Evolutionary conservation across 2,888 invertebrate genomes (phyloP).

Genomic region (Pachymerium ferrugineum): DNA sequence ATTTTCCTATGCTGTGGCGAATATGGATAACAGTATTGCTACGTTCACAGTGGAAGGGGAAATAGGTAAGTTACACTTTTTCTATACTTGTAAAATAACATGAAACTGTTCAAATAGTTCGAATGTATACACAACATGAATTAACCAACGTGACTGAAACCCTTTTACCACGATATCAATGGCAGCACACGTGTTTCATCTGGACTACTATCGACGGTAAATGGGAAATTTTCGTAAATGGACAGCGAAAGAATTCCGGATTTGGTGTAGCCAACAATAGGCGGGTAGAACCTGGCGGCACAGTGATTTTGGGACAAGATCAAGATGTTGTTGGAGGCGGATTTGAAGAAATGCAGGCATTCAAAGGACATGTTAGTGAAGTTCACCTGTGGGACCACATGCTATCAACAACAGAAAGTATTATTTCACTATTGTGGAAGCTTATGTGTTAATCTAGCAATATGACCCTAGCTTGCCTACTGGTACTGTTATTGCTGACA

Average conservation of each 20-base stretch:
- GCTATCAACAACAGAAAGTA: not conserved
- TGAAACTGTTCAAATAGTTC: no score
- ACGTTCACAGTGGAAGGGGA: not conserved
- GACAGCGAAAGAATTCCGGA: not conserved
- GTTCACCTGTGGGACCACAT: not conserved
- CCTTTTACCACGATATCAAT: not conserved
- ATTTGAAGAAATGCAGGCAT: not conserved
- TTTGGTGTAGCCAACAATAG: not conserved
- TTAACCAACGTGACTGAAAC: not conserved
- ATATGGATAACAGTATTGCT: not conserved
- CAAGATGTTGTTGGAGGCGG: not conserved
- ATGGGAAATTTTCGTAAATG: conserved; percentile 11
- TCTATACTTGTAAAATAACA: no score
- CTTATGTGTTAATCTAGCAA: no score
- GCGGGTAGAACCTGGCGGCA: not conserved
- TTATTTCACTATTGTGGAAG: no score
- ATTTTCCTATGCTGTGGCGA: not conserved
- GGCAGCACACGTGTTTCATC: not conserved
- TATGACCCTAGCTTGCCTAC: no score
- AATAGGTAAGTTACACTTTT: not conserved
- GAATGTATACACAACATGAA: not conserved
- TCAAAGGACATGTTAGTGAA: conserved; percentile 8
- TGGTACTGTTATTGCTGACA: no score
- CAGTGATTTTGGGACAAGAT: conserved; percentile 3
- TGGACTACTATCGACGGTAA: not conserved